Conservation (phyloP, 2,888 invertebrate genomes). For the Lochmaea capreae region DNA sequence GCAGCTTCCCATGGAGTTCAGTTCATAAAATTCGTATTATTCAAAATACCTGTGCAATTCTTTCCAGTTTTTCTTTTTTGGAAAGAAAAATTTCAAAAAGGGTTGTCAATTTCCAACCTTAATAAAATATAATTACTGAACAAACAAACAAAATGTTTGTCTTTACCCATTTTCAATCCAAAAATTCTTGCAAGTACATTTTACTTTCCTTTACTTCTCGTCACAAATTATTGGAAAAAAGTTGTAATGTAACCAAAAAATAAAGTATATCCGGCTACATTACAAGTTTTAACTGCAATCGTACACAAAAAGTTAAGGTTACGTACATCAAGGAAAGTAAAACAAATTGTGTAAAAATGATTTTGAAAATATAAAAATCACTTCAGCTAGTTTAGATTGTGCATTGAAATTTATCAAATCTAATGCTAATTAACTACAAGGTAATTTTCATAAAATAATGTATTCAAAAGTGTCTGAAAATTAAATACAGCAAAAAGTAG, state of each 20-base stretch:
- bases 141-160: too few relatives aligned
- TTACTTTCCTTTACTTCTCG: not conserved
- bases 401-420: too few relatives aligned
- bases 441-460: not conserved
- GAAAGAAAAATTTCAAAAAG: too few relatives aligned
- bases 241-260: not conserved
- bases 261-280: not conserved
- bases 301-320: not conserved
- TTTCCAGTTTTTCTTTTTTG: too few relatives aligned
- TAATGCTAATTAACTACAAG: not conserved
- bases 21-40: too few relatives aligned
- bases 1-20: not conserved
- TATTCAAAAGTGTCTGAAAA: not conserved
- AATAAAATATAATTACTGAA: too few relatives aligned
- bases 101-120: too few relatives aligned
- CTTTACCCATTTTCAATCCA: not conserved
- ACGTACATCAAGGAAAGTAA: not conserved
- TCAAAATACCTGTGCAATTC: too few relatives aligned
- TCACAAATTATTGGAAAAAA: not conserved
- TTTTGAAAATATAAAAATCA: too few relatives aligned
- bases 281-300: not conserved
- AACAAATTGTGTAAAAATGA: not conserved
- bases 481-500: slow-evolving; percentile 18
- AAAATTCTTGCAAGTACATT: not conserved
- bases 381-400: too few relatives aligned